Percentiles rank a stretch among this genome's conserved stretches.
These are phyloP conservation scores for Cyanistes caeruleus DNA, from an alignment of 2,113 vertebrate genomes.

Conservation along the genomic window DNA sequence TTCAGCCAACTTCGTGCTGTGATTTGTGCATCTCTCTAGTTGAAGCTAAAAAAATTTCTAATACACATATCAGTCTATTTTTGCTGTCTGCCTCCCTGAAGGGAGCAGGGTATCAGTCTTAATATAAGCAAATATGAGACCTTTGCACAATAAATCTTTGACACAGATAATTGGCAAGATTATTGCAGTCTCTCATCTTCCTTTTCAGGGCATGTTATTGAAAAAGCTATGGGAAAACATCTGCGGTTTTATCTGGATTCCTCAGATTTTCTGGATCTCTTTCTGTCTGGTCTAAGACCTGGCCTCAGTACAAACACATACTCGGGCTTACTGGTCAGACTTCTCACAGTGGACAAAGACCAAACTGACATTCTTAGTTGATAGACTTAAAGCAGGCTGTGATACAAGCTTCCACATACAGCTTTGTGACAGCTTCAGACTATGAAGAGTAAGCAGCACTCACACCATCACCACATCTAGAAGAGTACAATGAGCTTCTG, in stretches of 20 bases:
- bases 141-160: slow-evolving; percentile 46
- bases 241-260: slow-evolving; percentile 59
- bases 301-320: slow-evolving; percentile 34
- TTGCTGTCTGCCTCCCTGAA: slow-evolving; percentile 1
- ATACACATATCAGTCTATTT: not conserved
- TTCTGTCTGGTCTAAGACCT: slow-evolving; percentile 7
- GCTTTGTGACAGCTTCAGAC: not conserved
- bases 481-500: not conserved
- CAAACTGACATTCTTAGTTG: not conserved
- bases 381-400: not conserved
- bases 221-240: slow-evolving; percentile 49
- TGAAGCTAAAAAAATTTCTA: not conserved
- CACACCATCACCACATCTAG: not conserved
- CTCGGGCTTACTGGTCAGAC: not conserved
- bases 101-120: slow-evolving; percentile 9
- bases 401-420: not conserved
- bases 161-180: slow-evolving; percentile 47
- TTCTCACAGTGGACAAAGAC: not conserved
- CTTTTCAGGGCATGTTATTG: slow-evolving; percentile 59
- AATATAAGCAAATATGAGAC: slow-evolving; percentile 39
- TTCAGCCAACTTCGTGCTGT: not conserved
- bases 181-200: slow-evolving; percentile 43
- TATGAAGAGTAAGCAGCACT: not conserved
- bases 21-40: not conserved
- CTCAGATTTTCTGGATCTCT: slow-evolving; percentile 55